Percentiles rank a stretch among this genome's conserved stretches.
Evolutionary conservation across 2,888 invertebrate genomes (phyloP).

Genomic region (Choristoneura rosaceana): DNA sequence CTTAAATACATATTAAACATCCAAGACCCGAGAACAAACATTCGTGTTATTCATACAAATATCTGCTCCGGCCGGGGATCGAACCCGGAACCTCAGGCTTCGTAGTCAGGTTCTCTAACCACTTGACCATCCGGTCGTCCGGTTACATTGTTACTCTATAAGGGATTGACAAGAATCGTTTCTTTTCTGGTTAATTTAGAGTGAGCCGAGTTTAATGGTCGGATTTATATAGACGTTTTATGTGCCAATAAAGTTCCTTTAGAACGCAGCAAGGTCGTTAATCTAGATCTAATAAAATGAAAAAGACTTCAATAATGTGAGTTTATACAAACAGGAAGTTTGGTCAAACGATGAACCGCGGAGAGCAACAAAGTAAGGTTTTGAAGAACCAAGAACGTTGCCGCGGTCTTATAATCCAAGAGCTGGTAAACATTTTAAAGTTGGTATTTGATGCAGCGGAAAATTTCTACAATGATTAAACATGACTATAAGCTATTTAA

Average conservation of each 20-base stretch:
- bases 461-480: too few species aligned
- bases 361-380: conserved; percentile 1
- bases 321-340: conserved; percentile 40
- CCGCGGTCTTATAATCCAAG: background rate
- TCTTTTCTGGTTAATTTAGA: conserved; percentile 81
- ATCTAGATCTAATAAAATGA: conserved; percentile 72
- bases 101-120: too few species aligned
- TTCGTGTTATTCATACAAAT: too few species aligned
- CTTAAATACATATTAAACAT: too few species aligned
- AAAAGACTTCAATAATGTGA: conserved; percentile 48
- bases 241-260: conserved; percentile 75
- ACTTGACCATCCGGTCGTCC: too few species aligned
- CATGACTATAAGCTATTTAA: too few species aligned
- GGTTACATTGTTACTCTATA: conserved; percentile 36
- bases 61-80: too few species aligned
- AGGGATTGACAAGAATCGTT: conserved; percentile 50
- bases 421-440: background rate
- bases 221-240: conserved; percentile 78
- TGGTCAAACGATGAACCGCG: conserved; percentile 24
- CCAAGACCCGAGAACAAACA: too few species aligned
- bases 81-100: too few species aligned
- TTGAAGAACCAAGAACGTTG: conserved; percentile 6
- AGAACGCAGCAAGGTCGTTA: conserved; percentile 74
- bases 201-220: conserved; percentile 68
- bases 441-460: background rate